phyloP scores from a whole-genome alignment of 2,113 vertebrate species.

The Burhinus oedicnemus region DNA sequence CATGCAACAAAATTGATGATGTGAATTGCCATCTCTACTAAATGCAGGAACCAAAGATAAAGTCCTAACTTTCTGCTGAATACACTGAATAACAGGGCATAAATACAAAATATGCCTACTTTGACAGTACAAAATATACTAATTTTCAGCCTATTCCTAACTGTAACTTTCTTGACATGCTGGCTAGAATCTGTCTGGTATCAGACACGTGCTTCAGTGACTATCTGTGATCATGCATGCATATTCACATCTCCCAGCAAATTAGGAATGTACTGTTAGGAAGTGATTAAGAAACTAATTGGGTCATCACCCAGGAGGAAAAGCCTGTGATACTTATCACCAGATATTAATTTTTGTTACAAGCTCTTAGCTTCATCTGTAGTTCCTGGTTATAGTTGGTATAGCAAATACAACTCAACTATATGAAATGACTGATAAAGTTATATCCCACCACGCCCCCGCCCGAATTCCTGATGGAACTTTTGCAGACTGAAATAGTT shows the following conservation, averaged over 20 bases:
- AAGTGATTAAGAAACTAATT: constrained; percentile 50
- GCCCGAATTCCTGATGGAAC: not conserved
- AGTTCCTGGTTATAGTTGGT: not conserved
- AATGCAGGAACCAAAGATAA: not conserved
- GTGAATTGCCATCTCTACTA: not conserved
- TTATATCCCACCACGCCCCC: not conserved
- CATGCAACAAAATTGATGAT: not conserved
- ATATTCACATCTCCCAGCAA: not conserved
- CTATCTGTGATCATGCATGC: not conserved
- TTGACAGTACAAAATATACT: not conserved
- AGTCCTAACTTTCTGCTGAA: not conserved
- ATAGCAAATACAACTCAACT: not conserved
- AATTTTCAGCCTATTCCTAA: not conserved
- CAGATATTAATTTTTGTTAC: not conserved
- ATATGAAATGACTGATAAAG: not conserved
- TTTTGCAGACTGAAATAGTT: not conserved
- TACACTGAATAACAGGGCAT: not conserved
- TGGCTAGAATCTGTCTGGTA: not conserved
- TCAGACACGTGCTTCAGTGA: not conserved
- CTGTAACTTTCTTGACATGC: not conserved
- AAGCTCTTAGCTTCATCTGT: not conserved
- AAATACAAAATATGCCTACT: not conserved
- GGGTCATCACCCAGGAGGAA: constrained; percentile 16
- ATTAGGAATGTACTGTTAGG: not conserved
- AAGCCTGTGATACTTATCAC: not conserved